Conservation (phyloP, 2,797 vertebrate species). For the Gastrophryne carolinensis region DNA sequence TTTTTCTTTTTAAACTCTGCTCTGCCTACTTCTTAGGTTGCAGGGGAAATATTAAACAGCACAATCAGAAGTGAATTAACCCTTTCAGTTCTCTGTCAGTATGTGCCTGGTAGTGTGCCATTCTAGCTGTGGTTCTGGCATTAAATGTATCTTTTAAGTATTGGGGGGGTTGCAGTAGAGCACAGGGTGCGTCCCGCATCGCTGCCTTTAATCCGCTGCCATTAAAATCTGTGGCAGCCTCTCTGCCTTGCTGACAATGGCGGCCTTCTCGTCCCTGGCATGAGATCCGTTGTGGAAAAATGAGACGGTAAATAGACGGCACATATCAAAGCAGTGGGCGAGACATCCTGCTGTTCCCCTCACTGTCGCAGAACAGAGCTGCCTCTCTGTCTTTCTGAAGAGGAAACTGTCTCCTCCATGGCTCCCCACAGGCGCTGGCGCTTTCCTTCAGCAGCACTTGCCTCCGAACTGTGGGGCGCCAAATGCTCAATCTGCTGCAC, state of each 20-base stretch:
- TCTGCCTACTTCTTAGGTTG: no score
- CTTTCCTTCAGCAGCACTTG: background rate
- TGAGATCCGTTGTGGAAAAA: background rate
- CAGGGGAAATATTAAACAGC: no score
- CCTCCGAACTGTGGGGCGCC: background rate
- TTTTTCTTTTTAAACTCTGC: no score
- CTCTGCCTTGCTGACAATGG: background rate
- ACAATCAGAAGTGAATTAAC: no score
- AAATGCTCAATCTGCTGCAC: background rate
- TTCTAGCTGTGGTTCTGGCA: no score
- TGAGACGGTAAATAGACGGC: background rate
- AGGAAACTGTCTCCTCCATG: background rate
- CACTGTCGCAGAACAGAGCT: background rate
- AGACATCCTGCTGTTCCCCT: slow-evolving; percentile 7
- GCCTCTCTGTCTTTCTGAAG: background rate
- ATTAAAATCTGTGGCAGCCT: background rate
- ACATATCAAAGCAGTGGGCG: background rate
- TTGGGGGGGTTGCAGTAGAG: no score
- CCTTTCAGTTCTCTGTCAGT: no score
- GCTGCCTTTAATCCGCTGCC: background rate
- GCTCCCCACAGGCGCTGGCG: background rate
- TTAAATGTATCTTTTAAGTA: no score
- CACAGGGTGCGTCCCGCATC: background rate
- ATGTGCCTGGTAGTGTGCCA: no score
- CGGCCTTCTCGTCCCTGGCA: slow-evolving; percentile 6